Base-by-base conservation (phyloP, 2,888 invertebrate genomes). In the Tubulanus polymorphus region DNA sequence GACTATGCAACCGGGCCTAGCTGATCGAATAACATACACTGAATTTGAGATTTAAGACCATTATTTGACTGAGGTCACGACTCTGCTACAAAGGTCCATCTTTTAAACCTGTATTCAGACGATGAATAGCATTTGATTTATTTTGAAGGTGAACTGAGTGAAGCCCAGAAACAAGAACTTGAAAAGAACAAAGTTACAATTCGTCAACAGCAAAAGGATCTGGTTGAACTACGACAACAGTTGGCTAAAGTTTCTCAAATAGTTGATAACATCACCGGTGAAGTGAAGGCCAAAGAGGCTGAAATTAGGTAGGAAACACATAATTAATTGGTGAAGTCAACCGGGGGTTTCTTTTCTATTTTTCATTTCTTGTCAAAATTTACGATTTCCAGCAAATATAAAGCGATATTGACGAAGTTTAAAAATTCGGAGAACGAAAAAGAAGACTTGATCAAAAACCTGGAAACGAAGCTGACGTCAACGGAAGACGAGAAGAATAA, bases 171-270 rank as follows among this genome's bases (percentile, higher is more conserved):
- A 58, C 67, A 73, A 56, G 73, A 77, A 56, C 63, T 78, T 46
- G 78, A 79, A 61, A 64, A 71, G 50, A 71, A 69, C 61, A 63
- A 67, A 20, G 66, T 65, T 32, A 60, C 65, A 49, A 57, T 76
- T 3, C 48, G 54, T 10, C 63, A 66, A 48, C 70, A 71, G 48
- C 72, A 74, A 35, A 57, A 57, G n/a, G 78, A 78, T 60, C 59
- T 76, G 27, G 64, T 64, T 0, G 74, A 74, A 35, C 63, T 71
- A 48, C 61, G 75, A 37, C 74, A 75, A 51, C 75, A 79, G 60
- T 60, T 79, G 58, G 76, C 74, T 15, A 75, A 78, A 61, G 64
- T 79, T 28, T 75, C 77, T 8, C 64, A 72, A 35, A 77, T 78
- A 54, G 70, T 78, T 15, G 78, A 79, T 60, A 72, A 69, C 57